phyloP scores from a whole-genome alignment of 2,113 vertebrate genomes.

The Labeo rohita region DNA sequence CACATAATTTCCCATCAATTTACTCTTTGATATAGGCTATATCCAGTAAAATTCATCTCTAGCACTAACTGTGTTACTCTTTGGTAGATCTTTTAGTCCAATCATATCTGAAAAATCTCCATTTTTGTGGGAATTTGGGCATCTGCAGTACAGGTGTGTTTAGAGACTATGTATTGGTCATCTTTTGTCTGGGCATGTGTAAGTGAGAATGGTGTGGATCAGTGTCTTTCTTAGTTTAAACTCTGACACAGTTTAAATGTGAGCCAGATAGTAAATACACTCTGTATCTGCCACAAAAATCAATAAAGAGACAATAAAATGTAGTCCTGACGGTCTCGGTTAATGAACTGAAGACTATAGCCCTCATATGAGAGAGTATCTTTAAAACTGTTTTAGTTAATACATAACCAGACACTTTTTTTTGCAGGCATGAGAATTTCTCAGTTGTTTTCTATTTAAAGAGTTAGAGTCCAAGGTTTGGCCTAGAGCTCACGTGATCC shows the following conservation, averaged over 20 bases:
- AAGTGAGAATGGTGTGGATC: neutral
- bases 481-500: slow-evolving; percentile 47
- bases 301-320: slow-evolving; percentile 62
- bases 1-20: neutral
- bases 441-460: slow-evolving; percentile 36
- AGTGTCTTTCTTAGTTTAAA: slow-evolving; percentile 23
- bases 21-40: neutral
- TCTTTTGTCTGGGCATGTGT: slow-evolving; percentile 13
- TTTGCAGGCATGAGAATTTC: neutral
- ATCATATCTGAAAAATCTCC: neutral
- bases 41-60: neutral
- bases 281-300: slow-evolving; percentile 64
- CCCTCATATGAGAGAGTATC: slow-evolving; percentile 1
- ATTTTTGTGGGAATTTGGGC: neutral
- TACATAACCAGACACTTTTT: slow-evolving; percentile 6
- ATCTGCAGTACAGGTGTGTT: neutral
- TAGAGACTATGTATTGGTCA: slow-evolving; percentile 6
- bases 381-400: slow-evolving; percentile 19
- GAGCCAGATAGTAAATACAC: slow-evolving; percentile 45
- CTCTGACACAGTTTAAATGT: slow-evolving; percentile 60
- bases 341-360: slow-evolving; percentile 51
- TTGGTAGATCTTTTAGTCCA: neutral
- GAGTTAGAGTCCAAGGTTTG: slow-evolving; percentile 55
- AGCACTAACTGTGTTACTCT: neutral
- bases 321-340: slow-evolving; percentile 47